Conservation (phyloP, 2,113 vertebrate species). For the Elephas maximus region DNA sequence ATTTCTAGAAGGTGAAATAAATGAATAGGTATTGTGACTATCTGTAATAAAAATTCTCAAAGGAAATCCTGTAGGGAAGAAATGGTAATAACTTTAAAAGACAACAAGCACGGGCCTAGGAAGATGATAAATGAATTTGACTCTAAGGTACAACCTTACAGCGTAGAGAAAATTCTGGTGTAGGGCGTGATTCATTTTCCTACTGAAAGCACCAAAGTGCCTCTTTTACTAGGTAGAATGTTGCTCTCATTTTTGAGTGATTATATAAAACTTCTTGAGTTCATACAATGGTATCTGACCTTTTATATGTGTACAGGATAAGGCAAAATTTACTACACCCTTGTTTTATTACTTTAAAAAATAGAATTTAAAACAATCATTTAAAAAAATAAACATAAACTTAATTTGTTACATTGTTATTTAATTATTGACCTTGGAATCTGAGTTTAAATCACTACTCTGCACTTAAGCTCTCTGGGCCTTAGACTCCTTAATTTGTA, state of each 20-base stretch:
- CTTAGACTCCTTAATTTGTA: not conserved
- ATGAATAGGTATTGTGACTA: not conserved
- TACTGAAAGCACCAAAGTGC: not conserved
- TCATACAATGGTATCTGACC: not conserved
- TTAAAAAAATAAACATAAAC: not conserved
- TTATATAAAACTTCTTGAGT: not conserved
- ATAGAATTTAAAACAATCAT: constrained; percentile 26
- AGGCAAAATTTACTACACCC: not conserved
- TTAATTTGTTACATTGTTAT: constrained; percentile 8
- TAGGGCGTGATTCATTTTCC: not conserved
- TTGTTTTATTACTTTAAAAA: constrained; percentile 55
- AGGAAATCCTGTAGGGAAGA: constrained; percentile 33
- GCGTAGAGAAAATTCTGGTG: not conserved
- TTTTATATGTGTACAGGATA: not conserved
- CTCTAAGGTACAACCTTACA: not conserved
- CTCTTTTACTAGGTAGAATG: not conserved
- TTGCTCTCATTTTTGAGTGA: not conserved
- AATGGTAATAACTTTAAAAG: constrained; percentile 37
- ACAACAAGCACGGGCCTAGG: not conserved
- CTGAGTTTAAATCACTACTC: not conserved
- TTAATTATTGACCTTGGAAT: not conserved
- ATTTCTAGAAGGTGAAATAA: constrained; percentile 54
- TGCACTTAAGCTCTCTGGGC: not conserved
- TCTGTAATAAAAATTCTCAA: constrained; percentile 40
- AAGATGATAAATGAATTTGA: constrained; percentile 50